Conservation (phyloP, 2,113 vertebrate genomes). For the Phoenicopterus ruber region DNA sequence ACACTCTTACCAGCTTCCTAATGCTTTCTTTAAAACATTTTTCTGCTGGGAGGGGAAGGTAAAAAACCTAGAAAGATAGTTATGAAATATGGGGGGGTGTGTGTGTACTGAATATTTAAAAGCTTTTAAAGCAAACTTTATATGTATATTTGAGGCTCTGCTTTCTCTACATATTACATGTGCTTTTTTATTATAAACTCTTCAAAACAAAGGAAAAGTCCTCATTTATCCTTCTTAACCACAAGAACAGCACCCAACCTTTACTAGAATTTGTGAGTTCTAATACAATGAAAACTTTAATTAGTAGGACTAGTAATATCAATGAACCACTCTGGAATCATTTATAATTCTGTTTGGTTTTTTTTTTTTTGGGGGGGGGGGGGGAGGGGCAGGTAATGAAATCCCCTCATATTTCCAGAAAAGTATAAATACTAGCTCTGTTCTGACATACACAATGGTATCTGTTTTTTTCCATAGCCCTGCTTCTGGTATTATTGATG, state of each 20-base stretch:
- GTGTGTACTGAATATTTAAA: neutral
- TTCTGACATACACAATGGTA: neutral
- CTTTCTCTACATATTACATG: neutral
- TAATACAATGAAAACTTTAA: neutral
- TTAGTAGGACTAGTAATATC: neutral
- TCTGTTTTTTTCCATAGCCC: neutral
- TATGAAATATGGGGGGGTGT: neutral
- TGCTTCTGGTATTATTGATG: neutral
- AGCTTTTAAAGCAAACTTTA: neutral
- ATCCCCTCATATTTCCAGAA: neutral
- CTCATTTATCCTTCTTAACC: neutral
- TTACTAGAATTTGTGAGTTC: neutral
- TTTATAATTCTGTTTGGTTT: neutral
- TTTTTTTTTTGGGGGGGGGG: rapidly evolving
- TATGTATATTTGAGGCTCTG: neutral
- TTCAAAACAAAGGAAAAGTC: neutral
- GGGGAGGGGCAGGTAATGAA: neutral
- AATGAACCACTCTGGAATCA: neutral
- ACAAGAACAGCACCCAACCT: neutral
- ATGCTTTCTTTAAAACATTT: neutral
- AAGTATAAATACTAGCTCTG: neutral
- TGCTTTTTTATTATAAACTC: neutral
- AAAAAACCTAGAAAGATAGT: neutral
- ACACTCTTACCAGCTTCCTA: neutral
- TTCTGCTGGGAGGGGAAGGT: neutral